Conservation (phyloP, 2,888 invertebrate genomes). For the Tricholauxania praeusta region DNA sequence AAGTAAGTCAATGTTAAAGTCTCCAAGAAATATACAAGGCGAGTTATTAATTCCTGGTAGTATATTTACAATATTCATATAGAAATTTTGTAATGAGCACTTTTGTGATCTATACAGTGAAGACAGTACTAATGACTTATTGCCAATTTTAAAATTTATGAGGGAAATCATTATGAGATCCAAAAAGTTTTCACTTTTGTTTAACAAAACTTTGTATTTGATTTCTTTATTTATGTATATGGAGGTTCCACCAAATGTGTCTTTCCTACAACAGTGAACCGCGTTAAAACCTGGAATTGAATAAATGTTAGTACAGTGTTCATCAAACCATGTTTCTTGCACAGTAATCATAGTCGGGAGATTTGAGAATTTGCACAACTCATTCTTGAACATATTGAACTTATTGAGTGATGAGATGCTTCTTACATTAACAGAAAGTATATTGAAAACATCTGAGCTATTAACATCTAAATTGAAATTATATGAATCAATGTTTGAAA, state of each 20-base stretch:
- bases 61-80: neutral
- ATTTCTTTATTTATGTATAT: neutral
- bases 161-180: slow-evolving; percentile 1
- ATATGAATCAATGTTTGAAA: too few species aligned
- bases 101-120: slow-evolving; percentile 11
- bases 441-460: too few species aligned
- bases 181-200: neutral
- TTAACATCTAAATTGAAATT: too few species aligned
- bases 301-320: neutral
- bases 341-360: too few species aligned
- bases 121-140: slow-evolving; percentile 2
- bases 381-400: too few species aligned
- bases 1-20: slow-evolving; percentile 5
- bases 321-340: neutral
- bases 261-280: slow-evolving; percentile 6
- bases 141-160: neutral
- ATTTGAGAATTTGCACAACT: too few species aligned
- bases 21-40: slow-evolving; percentile 11
- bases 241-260: slow-evolving; percentile 3
- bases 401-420: too few species aligned
- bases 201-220: too few species aligned
- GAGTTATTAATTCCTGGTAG: slow-evolving; percentile 5
- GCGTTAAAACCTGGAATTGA: neutral
- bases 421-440: too few species aligned
- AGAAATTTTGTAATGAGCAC: neutral